Evolutionary conservation across 2,888 invertebrate species (phyloP).

Genomic region (Sphinx pinastri): DNA sequence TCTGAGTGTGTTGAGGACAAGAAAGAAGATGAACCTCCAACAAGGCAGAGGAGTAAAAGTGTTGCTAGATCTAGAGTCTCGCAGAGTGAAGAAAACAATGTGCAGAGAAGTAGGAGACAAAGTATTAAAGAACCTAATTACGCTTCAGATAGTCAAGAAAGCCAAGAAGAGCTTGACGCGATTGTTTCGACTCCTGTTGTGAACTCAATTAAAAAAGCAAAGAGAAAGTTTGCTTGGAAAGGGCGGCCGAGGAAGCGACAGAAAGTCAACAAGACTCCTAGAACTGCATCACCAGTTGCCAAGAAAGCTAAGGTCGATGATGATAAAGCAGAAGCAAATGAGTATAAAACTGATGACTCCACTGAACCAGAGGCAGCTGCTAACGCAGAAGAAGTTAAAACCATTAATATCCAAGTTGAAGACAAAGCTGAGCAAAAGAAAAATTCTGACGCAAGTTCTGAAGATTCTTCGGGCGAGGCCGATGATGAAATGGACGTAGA

Average conservation of each 20-base stretch:
- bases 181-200: slow-evolving; percentile 47
- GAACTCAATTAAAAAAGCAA: slow-evolving; percentile 60
- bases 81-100: slow-evolving; percentile 50
- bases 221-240: slow-evolving; percentile 80
- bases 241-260: slow-evolving; percentile 71
- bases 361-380: slow-evolving; percentile 51
- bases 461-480: slow-evolving; percentile 87
- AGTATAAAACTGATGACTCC: slow-evolving; percentile 65
- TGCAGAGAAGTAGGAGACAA: slow-evolving; percentile 54
- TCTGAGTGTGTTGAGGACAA: slow-evolving; percentile 63
- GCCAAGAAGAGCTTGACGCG: slow-evolving; percentile 64
- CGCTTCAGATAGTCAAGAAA: slow-evolving; percentile 76
- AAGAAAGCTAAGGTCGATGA: slow-evolving; percentile 67
- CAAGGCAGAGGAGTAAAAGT: slow-evolving; percentile 70
- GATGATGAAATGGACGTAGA: slow-evolving; percentile 88
- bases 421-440: slow-evolving; percentile 63
- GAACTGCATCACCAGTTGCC: slow-evolving; percentile 55
- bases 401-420: slow-evolving; percentile 50
- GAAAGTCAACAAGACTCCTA: slow-evolving; percentile 52
- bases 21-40: slow-evolving; percentile 62
- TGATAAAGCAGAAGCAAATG: slow-evolving; percentile 46
- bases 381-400: slow-evolving; percentile 38
- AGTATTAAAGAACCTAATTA: slow-evolving; percentile 60
- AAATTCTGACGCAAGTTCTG: slow-evolving; percentile 79
- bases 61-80: slow-evolving; percentile 62